Conservation (phyloP, 2,888 invertebrate genomes). For the Pardosa pseudoannulata region DNA sequence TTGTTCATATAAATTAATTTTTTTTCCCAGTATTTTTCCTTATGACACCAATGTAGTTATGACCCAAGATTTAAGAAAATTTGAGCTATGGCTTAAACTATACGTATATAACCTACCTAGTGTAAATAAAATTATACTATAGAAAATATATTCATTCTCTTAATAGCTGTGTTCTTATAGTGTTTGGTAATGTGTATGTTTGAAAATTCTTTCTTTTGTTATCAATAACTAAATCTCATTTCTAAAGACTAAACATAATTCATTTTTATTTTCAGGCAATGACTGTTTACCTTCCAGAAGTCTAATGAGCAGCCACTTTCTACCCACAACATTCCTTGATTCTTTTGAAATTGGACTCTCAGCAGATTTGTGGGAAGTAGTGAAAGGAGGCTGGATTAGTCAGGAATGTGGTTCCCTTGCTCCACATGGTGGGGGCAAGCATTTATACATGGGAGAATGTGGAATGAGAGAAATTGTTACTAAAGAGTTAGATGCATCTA, state of each 20-base stretch:
- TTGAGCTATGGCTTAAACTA: too few relatives aligned
- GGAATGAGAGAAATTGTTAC: constrained; percentile 78
- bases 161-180: too few relatives aligned
- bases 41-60: too few relatives aligned
- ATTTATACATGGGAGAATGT: constrained; percentile 78
- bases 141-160: too few relatives aligned
- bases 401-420: constrained; percentile 78
- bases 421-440: constrained; percentile 78
- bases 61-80: too few relatives aligned
- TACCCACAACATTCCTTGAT: constrained; percentile 75
- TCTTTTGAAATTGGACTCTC: constrained; percentile 77
- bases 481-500: constrained; percentile 77
- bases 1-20: too few relatives aligned
- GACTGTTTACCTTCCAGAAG: constrained; percentile 56
- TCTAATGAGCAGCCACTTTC: constrained; percentile 10
- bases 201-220: too few relatives aligned
- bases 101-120: too few relatives aligned
- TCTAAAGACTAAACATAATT: too few relatives aligned
- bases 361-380: constrained; percentile 76
- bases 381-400: constrained; percentile 78
- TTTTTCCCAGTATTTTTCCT: too few relatives aligned
- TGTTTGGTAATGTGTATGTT: too few relatives aligned
- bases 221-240: too few relatives aligned
- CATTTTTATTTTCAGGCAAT: constrained; percentile 27
- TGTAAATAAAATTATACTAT: neutral